phyloP scores from a whole-genome alignment of 2,113 vertebrate species.

The Microcebus murinus region DNA sequence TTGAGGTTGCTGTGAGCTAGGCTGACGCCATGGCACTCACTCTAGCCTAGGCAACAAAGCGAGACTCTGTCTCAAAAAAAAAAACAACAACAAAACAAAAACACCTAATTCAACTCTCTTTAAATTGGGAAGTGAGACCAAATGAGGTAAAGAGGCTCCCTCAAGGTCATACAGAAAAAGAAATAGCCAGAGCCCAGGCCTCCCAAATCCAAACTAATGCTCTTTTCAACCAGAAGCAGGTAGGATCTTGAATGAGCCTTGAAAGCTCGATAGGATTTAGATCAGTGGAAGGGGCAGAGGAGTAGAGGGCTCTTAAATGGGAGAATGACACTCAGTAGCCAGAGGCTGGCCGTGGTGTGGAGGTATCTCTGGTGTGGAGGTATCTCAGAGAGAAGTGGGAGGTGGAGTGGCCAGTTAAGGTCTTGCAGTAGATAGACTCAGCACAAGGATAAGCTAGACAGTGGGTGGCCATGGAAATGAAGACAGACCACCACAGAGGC shows the following conservation, averaged over 20 bases:
- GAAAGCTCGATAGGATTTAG: not conserved
- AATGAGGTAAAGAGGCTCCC: not conserved
- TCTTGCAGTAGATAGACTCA: not conserved
- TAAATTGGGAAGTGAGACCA: constrained; percentile 2
- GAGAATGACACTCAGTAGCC: not conserved
- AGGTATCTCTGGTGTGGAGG: not conserved
- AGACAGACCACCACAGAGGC: not conserved
- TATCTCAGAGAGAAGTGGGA: not conserved
- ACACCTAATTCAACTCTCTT: not conserved
- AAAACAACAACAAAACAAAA: not conserved
- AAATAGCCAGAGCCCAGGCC: not conserved
- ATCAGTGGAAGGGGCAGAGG: not conserved
- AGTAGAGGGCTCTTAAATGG: not conserved
- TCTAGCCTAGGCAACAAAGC: no score
- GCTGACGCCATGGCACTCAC: no score
- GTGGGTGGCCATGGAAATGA: not conserved
- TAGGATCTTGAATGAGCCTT: not conserved
- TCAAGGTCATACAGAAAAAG: not conserved
- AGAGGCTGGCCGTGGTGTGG: not conserved
- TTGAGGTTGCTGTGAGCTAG: no score
- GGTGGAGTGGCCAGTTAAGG: not conserved
- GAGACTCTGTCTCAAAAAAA: no score
- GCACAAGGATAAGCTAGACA: not conserved
- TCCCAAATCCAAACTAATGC: not conserved
- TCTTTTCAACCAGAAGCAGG: not conserved